These are phyloP conservation scores for Epicauta chinensis DNA, from an alignment of 1,140 invertebrate species.

Conservation along the genomic window DNA sequence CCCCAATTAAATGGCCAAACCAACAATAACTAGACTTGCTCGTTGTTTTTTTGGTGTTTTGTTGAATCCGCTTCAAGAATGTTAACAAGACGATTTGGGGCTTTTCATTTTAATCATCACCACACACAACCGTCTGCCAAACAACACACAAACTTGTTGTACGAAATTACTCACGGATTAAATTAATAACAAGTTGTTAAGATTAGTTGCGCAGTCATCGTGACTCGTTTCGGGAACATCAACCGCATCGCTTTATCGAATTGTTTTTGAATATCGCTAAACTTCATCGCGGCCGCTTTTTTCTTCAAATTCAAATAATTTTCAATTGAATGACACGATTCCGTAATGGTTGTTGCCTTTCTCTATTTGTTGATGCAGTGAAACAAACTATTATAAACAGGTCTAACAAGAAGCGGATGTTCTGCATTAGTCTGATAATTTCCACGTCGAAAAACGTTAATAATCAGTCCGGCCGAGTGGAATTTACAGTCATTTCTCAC, in stretches of 20 bases:
- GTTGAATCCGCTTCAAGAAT: conserved; percentile 25
- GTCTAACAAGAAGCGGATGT: conserved; percentile 28
- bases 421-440: conserved; percentile 25
- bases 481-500: conserved; percentile 14
- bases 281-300: too few relatives aligned
- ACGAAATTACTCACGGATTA: conserved; percentile 7
- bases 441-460: conserved; percentile 24
- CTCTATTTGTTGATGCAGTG: conserved; percentile 1
- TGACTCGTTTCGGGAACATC: neutral
- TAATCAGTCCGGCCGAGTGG: conserved; percentile 8
- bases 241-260: too few relatives aligned
- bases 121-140: too few relatives aligned
- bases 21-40: conserved; percentile 19
- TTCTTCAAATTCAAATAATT: too few relatives aligned
- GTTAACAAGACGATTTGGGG: conserved; percentile 9
- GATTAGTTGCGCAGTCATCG: conserved; percentile 4
- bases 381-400: conserved; percentile 22
- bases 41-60: conserved; percentile 11
- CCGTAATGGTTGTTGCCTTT: too few relatives aligned
- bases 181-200: conserved; percentile 12
- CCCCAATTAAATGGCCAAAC: conserved; percentile 22
- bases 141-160: too few relatives aligned
- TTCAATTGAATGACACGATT: too few relatives aligned
- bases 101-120: neutral
- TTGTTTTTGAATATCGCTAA: too few relatives aligned